phyloP scores from a whole-genome alignment of 1,140 invertebrate genomes.

The Drosophila athabasca region DNA sequence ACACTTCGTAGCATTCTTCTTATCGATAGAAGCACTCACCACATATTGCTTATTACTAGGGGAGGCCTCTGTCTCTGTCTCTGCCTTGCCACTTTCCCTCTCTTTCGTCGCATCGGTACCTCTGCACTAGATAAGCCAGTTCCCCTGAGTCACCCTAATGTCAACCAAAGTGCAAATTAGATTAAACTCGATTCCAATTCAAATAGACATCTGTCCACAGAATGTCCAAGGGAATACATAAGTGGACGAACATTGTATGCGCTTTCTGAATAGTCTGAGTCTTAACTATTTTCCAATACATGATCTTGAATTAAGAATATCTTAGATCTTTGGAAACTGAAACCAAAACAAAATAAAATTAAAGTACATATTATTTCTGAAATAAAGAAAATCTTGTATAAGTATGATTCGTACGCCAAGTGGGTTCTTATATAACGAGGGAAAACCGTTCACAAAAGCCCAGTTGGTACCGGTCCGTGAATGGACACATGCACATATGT shows the following conservation, averaged over 20 bases:
- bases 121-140: conserved; percentile 13
- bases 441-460: too few species aligned
- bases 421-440: background rate
- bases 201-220: background rate
- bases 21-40: background rate
- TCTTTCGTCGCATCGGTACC: background rate
- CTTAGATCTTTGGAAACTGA: too few species aligned
- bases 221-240: background rate
- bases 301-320: too few species aligned
- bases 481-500: background rate
- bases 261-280: background rate
- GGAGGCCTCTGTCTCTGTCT: background rate
- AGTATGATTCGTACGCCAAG: too few species aligned
- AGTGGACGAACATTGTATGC: background rate
- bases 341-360: too few species aligned
- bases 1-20: conserved; percentile 27
- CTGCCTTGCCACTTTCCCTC: conserved; percentile 3
- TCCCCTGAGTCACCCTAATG: background rate
- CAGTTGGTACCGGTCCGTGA: background rate
- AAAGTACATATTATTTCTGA: too few species aligned
- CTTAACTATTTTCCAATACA: too few species aligned
- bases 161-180: conserved; percentile 24
- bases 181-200: conserved; percentile 7
- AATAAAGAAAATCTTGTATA: too few species aligned
- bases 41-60: background rate